Evolutionary conservation across 1,140 invertebrate genomes (phyloP).

Genomic region (Oncopeltus fasciatus): DNA sequence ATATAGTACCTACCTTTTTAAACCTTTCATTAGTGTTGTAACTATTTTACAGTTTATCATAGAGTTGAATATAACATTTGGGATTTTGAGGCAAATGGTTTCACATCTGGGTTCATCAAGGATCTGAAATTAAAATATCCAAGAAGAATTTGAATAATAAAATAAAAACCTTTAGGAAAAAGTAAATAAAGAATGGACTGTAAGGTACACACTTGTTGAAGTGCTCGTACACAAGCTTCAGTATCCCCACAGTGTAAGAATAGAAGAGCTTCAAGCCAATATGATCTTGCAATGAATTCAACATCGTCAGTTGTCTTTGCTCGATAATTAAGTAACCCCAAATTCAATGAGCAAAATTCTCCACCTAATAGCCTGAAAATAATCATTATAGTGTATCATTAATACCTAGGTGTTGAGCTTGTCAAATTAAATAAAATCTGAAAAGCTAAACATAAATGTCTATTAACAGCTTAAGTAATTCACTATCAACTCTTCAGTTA

Average conservation of each 20-base stretch:
- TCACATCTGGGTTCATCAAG: slow-evolving; percentile 29
- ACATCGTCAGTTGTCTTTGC: slow-evolving; percentile 4
- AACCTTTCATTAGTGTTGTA: slow-evolving; percentile 34
- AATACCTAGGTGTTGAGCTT: too few relatives aligned
- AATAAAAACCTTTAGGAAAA: background rate
- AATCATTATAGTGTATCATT: too few relatives aligned
- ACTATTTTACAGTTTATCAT: slow-evolving; percentile 28
- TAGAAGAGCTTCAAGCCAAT: slow-evolving; percentile 23
- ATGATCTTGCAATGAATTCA: slow-evolving; percentile 20
- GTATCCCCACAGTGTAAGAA: slow-evolving; percentile 21
- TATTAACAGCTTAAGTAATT: too few relatives aligned
- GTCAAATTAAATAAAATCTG: too few relatives aligned
- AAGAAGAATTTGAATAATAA: background rate
- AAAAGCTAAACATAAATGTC: too few relatives aligned
- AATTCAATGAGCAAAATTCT: slow-evolving; percentile 22
- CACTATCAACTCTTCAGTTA: too few relatives aligned
- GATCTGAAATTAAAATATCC: slow-evolving; percentile 26
- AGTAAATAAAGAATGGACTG: background rate
- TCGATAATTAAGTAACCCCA: slow-evolving; percentile 20
- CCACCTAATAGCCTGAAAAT: slow-evolving; percentile 22
- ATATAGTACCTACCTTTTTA: slow-evolving; percentile 32
- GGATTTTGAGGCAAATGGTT: slow-evolving; percentile 30
- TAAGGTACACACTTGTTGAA: slow-evolving; percentile 11
- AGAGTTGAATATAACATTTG: slow-evolving; percentile 37
- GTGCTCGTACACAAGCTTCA: slow-evolving; percentile 13